Conservation (phyloP, 2,797 vertebrate genomes). For the Micropoecilia bifurca region DNA sequence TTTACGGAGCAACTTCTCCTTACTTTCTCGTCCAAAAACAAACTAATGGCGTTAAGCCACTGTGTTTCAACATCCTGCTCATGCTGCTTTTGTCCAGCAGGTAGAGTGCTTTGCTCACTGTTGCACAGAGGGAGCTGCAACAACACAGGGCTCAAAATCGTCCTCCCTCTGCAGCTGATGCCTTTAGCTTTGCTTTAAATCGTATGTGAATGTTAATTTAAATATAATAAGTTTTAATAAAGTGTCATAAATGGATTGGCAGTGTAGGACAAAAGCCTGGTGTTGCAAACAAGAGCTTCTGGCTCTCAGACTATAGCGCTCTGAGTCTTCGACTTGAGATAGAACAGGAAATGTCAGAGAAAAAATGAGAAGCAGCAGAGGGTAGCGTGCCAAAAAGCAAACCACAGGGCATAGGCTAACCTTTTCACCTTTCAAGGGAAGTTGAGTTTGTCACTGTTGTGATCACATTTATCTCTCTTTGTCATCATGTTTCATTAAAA, state of each 20-base stretch:
- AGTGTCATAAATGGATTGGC: background rate
- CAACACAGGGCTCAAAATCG: slow-evolving; percentile 6
- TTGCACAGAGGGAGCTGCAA: background rate
- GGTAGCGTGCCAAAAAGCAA: slow-evolving; percentile 67
- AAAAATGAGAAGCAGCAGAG: slow-evolving; percentile 71
- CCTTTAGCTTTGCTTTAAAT: slow-evolving; percentile 42
- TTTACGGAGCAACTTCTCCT: background rate
- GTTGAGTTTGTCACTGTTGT: slow-evolving; percentile 35
- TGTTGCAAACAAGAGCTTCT: slow-evolving; percentile 2
- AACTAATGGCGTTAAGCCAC: background rate
- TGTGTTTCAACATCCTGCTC: background rate
- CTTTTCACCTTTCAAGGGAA: slow-evolving; percentile 80
- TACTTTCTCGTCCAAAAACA: background rate
- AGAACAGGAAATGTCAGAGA: slow-evolving; percentile 77
- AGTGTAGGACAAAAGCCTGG: background rate
- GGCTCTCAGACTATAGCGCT: slow-evolving; percentile 20
- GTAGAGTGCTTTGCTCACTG: slow-evolving; percentile 27
- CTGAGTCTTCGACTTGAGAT: slow-evolving; percentile 36
- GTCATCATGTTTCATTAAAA: slow-evolving; percentile 10
- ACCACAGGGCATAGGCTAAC: slow-evolving; percentile 79
- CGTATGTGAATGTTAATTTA: slow-evolving; percentile 17
- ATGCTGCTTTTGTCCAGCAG: slow-evolving; percentile 56
- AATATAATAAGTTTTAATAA: slow-evolving; percentile 7
- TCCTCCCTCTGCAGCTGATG: slow-evolving; percentile 14
- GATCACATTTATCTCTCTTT: slow-evolving; percentile 18